These are phyloP conservation scores for Tortrix viridana DNA, from an alignment of 2,888 invertebrate species.

Conservation along the genomic window DNA sequence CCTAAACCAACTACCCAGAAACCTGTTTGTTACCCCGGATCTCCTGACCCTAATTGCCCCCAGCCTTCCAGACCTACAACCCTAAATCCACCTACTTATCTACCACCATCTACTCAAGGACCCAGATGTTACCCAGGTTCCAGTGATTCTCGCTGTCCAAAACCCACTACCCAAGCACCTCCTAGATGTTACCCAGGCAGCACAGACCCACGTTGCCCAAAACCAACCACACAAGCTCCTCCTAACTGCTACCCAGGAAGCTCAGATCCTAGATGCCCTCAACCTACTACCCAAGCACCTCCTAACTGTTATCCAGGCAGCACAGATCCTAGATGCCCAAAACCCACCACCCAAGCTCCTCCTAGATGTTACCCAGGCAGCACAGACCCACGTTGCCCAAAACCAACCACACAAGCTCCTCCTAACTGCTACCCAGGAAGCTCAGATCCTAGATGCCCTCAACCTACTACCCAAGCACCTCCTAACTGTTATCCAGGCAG, in stretches of 20 bases:
- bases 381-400: slow-evolving; percentile 60
- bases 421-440: slow-evolving; percentile 45
- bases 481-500: slow-evolving; percentile 56
- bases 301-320: slow-evolving; percentile 56
- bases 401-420: slow-evolving; percentile 43
- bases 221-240: slow-evolving; percentile 39
- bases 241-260: slow-evolving; percentile 46
- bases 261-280: slow-evolving; percentile 41
- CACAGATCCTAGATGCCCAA: slow-evolving; percentile 47
- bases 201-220: slow-evolving; percentile 46
- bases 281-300: slow-evolving; percentile 39
- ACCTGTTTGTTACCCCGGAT: slow-evolving; percentile 49
- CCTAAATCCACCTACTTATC: slow-evolving; percentile 21
- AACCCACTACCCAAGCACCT: slow-evolving; percentile 44
- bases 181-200: slow-evolving; percentile 42
- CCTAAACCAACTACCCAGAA: slow-evolving; percentile 41
- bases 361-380: slow-evolving; percentile 56
- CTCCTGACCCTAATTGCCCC: slow-evolving; percentile 48
- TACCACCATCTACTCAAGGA: slow-evolving; percentile 15
- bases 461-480: slow-evolving; percentile 44
- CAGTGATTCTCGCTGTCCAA: slow-evolving; percentile 25
- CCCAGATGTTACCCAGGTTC: slow-evolving; percentile 23
- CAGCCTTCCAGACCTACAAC: slow-evolving; percentile 39
- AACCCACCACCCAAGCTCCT: slow-evolving; percentile 46
- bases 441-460: slow-evolving; percentile 49